Conservation (phyloP, 2,113 vertebrate species). For the Lophura nycthemera region DNA sequence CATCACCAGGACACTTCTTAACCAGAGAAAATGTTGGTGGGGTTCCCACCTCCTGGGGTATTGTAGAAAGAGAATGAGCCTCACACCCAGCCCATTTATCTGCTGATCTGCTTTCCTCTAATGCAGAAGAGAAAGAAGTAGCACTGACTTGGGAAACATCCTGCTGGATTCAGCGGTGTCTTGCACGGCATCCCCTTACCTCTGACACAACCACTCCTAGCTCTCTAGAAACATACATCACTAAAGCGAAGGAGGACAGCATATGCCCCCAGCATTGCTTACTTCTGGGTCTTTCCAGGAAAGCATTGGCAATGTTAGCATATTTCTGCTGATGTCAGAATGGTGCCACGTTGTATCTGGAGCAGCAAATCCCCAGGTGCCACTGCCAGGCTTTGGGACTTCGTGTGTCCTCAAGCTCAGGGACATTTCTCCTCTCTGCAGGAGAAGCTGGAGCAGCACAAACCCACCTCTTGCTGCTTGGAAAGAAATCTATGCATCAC, state of each 20-base stretch:
- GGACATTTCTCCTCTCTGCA: conserved; percentile 10
- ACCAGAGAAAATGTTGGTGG: background rate
- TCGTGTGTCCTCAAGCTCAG: background rate
- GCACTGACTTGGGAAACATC: background rate
- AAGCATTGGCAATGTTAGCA: background rate
- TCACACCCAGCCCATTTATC: background rate
- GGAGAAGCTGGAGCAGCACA: conserved; percentile 38
- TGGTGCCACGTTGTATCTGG: too few species aligned
- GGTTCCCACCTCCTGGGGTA: background rate
- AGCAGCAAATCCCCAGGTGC: background rate
- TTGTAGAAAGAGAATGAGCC: background rate
- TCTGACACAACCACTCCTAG: accelerated
- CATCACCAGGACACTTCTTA: background rate
- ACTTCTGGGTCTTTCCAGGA: background rate
- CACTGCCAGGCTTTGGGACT: background rate
- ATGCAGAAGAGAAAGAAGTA: background rate
- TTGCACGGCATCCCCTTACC: background rate
- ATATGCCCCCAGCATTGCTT: background rate
- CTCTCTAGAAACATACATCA: background rate
- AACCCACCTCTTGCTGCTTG: conserved; percentile 63
- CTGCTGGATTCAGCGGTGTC: background rate
- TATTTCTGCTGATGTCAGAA: background rate
- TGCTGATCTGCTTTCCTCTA: conserved; percentile 9
- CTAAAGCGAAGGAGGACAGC: background rate
- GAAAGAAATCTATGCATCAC: conserved; percentile 49